Evolutionary conservation across 2,888 invertebrate species (phyloP), one percentile per base, ranked within the genome.

Genomic region (Steinernema hermaphroditum): DNA sequence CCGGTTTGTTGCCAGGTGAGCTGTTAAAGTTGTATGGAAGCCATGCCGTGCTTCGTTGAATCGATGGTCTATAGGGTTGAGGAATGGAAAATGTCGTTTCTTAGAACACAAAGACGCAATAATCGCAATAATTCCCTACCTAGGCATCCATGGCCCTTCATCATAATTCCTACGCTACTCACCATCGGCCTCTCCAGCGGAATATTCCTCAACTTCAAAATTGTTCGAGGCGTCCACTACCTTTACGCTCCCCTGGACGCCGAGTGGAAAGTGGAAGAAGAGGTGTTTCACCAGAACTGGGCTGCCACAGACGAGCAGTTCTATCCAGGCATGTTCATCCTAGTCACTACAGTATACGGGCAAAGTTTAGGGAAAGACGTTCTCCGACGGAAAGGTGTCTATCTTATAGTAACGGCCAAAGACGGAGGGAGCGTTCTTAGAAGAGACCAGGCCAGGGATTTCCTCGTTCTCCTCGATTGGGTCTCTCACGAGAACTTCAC

Each of bases 241-340:
- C 74, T 84, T 6, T 84, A 84, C 70, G 77, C 84, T 19, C 83
- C 84, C 19, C 69, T 82, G 37, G 76, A 83, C 50, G 82, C 84
- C 0, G 72, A 73, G 34, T 84, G 83, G 83, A 84, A 82, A 49
- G 22, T 41, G 0, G 84, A 84, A 74, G 83, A 84, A 41, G 78
- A 75, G 6, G 78, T 81, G 12, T 79, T 84, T 27, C 78, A 78
- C 14, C 76, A 79, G n/a, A 78, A 79, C 68, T 82, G 82, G 82
- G 82, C 81, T 1, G 69, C 69, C 34, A 68, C 57, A 8, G 79
- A 79, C 68, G 70, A 75, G 14, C 72, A 72, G 8, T 79, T 79
- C 74, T 79, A 77, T 49, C 79, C 79, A 19, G 79, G 79, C 57
- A 22, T 12, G 73, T 9, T 19, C 12, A 6, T n/a, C 49, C 22